Percentiles rank a stretch among this genome's conserved stretches.
Conservation (phyloP, 2,113 vertebrate species). For the Salminus brasiliensis region DNA sequence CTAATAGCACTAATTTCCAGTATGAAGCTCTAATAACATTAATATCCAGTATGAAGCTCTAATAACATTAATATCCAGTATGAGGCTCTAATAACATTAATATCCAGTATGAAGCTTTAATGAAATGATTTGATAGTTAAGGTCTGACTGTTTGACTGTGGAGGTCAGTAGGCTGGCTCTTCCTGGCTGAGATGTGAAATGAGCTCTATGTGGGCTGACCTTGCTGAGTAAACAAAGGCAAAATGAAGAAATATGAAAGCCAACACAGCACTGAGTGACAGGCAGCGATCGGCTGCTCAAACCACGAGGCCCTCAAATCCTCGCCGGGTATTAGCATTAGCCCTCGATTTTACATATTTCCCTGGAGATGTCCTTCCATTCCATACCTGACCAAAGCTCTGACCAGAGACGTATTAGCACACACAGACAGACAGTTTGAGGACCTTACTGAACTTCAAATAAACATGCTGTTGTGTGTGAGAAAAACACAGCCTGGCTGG, state of each 20-base stretch:
- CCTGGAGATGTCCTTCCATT: not conserved
- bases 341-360: not conserved
- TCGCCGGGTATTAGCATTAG: not conserved
- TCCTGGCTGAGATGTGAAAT: slow-evolving; percentile 38
- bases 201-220: slow-evolving; percentile 36
- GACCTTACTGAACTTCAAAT: slow-evolving; percentile 9
- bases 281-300: not conserved
- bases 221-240: slow-evolving; percentile 35
- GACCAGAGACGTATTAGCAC: not conserved
- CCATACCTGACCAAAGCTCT: not conserved
- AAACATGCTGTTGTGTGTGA: no score
- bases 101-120: no score
- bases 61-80: no score
- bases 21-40: no score
- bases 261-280: not conserved
- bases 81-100: no score
- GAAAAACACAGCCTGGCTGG: no score
- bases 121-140: not conserved
- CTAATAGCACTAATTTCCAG: no score
- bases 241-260: slow-evolving; percentile 30
- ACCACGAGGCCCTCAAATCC: not conserved
- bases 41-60: no score
- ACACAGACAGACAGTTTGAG: not conserved
- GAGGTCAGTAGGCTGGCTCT: not conserved
- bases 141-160: not conserved